Evolutionary conservation across 2,797 vertebrate species (phyloP), one percentile per base, ranked within the genome.

Genomic region (Buceros bicornis): DNA sequence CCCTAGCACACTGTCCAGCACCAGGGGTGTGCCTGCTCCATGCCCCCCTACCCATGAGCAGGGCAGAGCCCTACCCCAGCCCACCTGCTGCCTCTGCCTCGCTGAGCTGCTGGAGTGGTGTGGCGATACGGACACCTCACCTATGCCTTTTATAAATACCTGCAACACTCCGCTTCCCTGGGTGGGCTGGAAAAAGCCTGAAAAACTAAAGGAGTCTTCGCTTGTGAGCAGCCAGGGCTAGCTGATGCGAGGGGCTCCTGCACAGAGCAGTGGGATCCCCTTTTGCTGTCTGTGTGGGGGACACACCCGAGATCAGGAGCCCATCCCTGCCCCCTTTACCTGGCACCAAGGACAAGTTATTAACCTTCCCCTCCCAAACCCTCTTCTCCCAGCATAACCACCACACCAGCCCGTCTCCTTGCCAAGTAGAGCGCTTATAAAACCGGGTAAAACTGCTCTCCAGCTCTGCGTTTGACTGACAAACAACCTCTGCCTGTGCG

Each of bases 101-200:
- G 0, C 60, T 0, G 0, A 45, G 60, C 56, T 53, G 37, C 56
- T 48, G 79, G 42, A 48, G 43, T 7, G 1, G 0, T 3, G 8
- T 6, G 28, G 31, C 0, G 0, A 42, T 18, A 53, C 0, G 0
- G 54, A 28, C 22, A 16, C 29, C 40, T 51, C 82, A 60, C 47
- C n/a, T 53, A 28, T 0, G 1, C 3, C 58, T 76, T 54, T 42
- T 29, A 40, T 25, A 66, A 56, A 64, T 17, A 89, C 3, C 7
- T 0, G 29, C 74, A 53, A 31, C 10, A 5, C 54, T 61, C 33
- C 8, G 3, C 28, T 54, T 61, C 31, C 66, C 9, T 1, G 0
- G 1, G 2, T 13, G 19, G 45, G 18, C 37, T 73, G n/a, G 40
- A 45, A 82, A 54, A 83, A 53, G 16, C 40, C 22, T 33, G 65